phyloP scores from a whole-genome alignment of 2,113 vertebrate genomes.

The Pterocles orientalis region DNA sequence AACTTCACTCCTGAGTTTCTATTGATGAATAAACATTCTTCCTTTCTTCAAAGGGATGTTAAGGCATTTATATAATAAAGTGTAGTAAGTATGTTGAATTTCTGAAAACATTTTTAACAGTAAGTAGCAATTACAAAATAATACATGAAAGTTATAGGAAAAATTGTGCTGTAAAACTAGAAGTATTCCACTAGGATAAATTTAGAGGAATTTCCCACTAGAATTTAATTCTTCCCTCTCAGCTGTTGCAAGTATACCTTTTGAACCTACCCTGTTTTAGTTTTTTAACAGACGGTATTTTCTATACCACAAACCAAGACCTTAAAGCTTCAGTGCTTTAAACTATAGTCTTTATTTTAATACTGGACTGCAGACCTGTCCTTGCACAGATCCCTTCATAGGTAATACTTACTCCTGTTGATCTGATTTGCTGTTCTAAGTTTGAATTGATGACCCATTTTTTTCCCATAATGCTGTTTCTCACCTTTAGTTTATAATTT shows the following conservation, averaged over 20 bases:
- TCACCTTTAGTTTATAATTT: background rate
- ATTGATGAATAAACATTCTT: background rate
- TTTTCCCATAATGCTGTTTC: background rate
- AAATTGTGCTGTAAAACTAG: background rate
- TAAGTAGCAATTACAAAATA: background rate
- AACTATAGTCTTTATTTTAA: background rate
- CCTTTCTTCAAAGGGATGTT: background rate
- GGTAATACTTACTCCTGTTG: background rate
- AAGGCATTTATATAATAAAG: background rate
- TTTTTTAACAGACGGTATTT: background rate
- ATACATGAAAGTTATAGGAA: background rate
- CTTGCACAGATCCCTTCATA: background rate
- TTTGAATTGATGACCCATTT: background rate
- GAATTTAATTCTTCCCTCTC: background rate
- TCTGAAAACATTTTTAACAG: background rate
- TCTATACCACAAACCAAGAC: background rate
- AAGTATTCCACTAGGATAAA: background rate
- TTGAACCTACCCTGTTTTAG: accelerated
- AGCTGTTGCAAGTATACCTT: accelerated
- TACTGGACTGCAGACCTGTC: background rate
- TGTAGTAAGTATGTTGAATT: background rate
- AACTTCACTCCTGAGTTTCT: background rate
- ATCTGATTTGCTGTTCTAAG: background rate
- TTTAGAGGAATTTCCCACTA: background rate
- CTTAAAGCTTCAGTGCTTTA: background rate